Percentiles rank a stretch among this genome's conserved stretches.
Evolutionary conservation across 2,888 invertebrate genomes (phyloP).

Genomic region (Clostera curtula): DNA sequence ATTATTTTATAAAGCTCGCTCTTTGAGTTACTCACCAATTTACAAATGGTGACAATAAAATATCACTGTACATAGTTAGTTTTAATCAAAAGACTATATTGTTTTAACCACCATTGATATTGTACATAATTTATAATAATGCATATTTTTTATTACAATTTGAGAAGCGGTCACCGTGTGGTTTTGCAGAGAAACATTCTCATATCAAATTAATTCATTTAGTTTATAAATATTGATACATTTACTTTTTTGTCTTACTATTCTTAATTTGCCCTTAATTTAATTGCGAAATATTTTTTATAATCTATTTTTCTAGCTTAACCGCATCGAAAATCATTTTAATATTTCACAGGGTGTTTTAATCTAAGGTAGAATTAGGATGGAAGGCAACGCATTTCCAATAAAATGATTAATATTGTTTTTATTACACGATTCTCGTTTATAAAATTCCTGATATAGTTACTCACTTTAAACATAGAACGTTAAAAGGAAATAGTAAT

Average conservation of each 20-base stretch:
- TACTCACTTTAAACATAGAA: no score
- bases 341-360: slow-evolving; percentile 67
- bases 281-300: slow-evolving; percentile 8
- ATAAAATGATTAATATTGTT: slow-evolving; percentile 8
- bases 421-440: slow-evolving; percentile 1
- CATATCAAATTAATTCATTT: slow-evolving; percentile 52
- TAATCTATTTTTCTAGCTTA: slow-evolving; percentile 25
- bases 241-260: slow-evolving; percentile 15
- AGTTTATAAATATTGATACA: slow-evolving; percentile 31
- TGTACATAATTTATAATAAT: slow-evolving; percentile 50
- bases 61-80: slow-evolving; percentile 68
- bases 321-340: slow-evolving; percentile 30
- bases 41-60: slow-evolving; percentile 70
- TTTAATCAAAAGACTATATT: slow-evolving; percentile 45
- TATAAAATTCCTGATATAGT: slow-evolving; percentile 1
- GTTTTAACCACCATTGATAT: slow-evolving; percentile 24
- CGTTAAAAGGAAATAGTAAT: no score
- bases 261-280: slow-evolving; percentile 19
- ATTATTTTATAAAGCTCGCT: slow-evolving; percentile 1
- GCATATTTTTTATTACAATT: slow-evolving; percentile 26
- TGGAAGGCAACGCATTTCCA: slow-evolving; percentile 32
- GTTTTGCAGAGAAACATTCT: slow-evolving; percentile 23
- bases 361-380: slow-evolving; percentile 69
- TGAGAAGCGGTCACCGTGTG: slow-evolving; percentile 19
- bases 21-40: slow-evolving; percentile 49